phyloP scores from a whole-genome alignment of 2,797 vertebrate species.

The Tympanoctomys barrerae region DNA sequence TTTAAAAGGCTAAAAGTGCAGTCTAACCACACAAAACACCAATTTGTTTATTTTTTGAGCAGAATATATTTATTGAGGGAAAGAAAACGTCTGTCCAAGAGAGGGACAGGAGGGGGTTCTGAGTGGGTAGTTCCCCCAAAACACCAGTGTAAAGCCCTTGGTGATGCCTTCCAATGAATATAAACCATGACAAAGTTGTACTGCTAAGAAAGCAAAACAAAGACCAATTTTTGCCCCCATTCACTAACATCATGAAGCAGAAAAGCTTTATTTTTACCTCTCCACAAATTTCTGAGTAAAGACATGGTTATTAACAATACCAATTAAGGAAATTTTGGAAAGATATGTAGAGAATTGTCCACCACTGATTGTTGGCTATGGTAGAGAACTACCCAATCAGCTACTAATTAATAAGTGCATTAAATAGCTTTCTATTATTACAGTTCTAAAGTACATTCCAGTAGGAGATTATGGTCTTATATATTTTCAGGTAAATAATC shows the following conservation, averaged over 20 bases:
- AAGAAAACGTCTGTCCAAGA: too few relatives aligned
- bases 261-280: not conserved
- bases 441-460: not conserved
- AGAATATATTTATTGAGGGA: too few relatives aligned
- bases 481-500: not conserved
- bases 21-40: not conserved
- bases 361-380: not conserved
- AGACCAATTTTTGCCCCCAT: not conserved
- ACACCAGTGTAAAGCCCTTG: not conserved
- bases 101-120: too few relatives aligned
- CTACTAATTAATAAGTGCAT: conserved; percentile 40
- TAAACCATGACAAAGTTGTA: not conserved
- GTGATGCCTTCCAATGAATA: not conserved
- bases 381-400: conserved; percentile 31
- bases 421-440: not conserved
- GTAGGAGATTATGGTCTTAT: not conserved
- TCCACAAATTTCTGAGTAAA: not conserved
- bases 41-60: not conserved
- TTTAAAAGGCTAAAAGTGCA: not conserved
- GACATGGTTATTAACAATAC: not conserved
- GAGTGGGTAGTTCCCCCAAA: not conserved
- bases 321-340: not conserved
- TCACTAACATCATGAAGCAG: not conserved
- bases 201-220: not conserved
- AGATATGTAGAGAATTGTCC: not conserved